A percentile compares a stretch with the other conserved stretches of the same genome.
Evolutionary conservation across 2,888 invertebrate genomes (phyloP).

Genomic region (Kryphioiulus occultus): DNA sequence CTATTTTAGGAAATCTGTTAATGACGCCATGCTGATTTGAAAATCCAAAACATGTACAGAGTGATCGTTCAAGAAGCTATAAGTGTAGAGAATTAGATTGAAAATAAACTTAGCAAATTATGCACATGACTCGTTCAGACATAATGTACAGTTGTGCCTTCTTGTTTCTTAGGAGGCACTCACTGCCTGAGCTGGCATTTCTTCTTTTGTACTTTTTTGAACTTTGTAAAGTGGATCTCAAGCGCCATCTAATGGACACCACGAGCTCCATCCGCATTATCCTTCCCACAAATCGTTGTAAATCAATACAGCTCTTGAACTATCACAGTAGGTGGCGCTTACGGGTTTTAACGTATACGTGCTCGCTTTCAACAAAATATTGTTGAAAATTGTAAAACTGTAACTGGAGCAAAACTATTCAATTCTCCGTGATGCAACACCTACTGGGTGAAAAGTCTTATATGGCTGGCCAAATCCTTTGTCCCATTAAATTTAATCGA

Average conservation of each 20-base stretch:
- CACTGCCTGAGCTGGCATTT: not conserved
- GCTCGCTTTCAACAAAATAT: not conserved
- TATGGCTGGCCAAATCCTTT: not conserved
- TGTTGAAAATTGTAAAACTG: not conserved
- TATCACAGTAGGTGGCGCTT: constrained; percentile 4
- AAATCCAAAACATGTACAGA: constrained; percentile 1
- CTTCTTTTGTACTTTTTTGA: constrained; percentile 19
- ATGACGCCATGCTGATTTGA: not conserved
- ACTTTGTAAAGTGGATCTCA: constrained; percentile 6
- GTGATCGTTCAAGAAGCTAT: constrained; percentile 15
- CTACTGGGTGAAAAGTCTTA: not conserved
- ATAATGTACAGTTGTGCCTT: constrained; percentile 29
- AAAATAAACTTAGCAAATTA: not conserved
- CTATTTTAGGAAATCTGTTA: not conserved
- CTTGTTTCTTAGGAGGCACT: not conserved
- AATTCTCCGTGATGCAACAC: not conserved
- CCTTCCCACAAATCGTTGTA: not conserved
- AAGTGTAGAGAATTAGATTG: not conserved
- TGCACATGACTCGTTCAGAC: not conserved
- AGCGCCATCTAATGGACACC: constrained; percentile 19
- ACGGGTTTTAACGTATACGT: constrained; percentile 35
- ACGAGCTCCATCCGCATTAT: not conserved
- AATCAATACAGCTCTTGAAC: not conserved
- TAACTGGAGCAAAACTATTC: constrained; percentile 8
- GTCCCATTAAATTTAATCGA: not conserved